Evolutionary conservation across 1,140 invertebrate species (phyloP), one percentile per base, ranked within the genome.

Genomic region (Lycorma delicatula): DNA sequence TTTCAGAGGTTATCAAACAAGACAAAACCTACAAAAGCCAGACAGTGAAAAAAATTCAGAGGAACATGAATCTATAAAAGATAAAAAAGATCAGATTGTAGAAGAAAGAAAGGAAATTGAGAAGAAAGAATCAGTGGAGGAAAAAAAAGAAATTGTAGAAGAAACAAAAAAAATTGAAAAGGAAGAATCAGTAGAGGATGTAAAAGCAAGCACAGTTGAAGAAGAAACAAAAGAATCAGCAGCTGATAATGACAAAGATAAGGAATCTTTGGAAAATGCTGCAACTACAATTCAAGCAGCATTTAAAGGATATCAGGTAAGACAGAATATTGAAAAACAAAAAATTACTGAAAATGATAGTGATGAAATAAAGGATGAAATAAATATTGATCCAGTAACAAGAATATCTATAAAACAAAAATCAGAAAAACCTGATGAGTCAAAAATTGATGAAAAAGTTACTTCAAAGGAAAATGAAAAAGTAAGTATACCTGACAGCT

Each of bases 311-410:
- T 62, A 54, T 28, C 50, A 58, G 46, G 52, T 52, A 5, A 57
- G 63, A 54, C 50, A 62, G 31, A 12, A 41, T 22, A 12, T 59
- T 11, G 26, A 64, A 34, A 59, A 64, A 74, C 62, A 70, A 64
- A 48, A 76, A 67, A 54, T 63, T 12, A 60, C 60, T 20, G 25
- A 49, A 26, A 54, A 56, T n/a, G n/a, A 48, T 2, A 29, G 28
- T 6, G 50, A 52, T 18, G 29, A 28, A 34, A 22, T 9, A 34
- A n/a, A 7, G n/a, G 31, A 7, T 9, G 31, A n/a, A n/a, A n/a
- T n/a, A n/a, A n/a, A n/a, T n/a, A n/a, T n/a, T n/a, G n/a, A n/a
- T n/a, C n/a, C n/a, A n/a, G n/a, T n/a, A n/a, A n/a, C n/a, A n/a
- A n/a, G n/a, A n/a, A n/a, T n/a, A n/a, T n/a, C n/a, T n/a, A n/a